A percentile compares a stretch with the other conserved stretches of the same genome.
phyloP scores from a whole-genome alignment of 2,797 vertebrate species.

The Platalea minor region DNA sequence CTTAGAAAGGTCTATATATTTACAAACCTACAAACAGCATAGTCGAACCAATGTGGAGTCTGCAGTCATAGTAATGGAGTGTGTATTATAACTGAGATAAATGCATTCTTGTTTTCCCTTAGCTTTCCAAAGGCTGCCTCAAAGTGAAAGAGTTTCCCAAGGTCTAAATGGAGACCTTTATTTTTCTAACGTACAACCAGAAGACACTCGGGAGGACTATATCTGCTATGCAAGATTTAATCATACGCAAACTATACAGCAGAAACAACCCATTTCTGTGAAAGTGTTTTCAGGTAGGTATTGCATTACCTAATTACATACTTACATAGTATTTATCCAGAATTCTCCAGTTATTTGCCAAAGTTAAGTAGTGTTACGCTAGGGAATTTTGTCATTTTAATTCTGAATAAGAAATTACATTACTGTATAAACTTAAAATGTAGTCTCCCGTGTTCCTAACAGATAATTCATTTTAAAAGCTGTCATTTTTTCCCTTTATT shows the following conservation, averaged over 20 bases:
- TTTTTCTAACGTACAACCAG: constrained; percentile 90
- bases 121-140: constrained; percentile 95
- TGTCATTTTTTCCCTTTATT: background rate
- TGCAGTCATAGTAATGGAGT: background rate
- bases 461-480: background rate
- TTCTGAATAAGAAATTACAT: background rate
- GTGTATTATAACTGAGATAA: background rate
- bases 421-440: background rate
- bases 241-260: constrained; percentile 97
- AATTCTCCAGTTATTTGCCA: background rate
- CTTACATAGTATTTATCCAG: background rate
- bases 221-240: constrained; percentile 98
- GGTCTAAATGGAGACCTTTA: constrained; percentile 96
- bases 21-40: background rate
- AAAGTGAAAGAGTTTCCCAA: constrained; percentile 91
- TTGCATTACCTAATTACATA: background rate
- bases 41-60: background rate
- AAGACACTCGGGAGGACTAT: constrained; percentile 92
- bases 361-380: background rate
- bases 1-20: background rate
- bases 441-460: background rate
- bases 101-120: constrained; percentile 6
- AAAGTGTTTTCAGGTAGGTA: constrained; percentile 91
- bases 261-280: constrained; percentile 96
- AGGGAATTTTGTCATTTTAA: background rate